Conservation (phyloP, 2,888 invertebrate species). For the Bellardia bayeri region DNA sequence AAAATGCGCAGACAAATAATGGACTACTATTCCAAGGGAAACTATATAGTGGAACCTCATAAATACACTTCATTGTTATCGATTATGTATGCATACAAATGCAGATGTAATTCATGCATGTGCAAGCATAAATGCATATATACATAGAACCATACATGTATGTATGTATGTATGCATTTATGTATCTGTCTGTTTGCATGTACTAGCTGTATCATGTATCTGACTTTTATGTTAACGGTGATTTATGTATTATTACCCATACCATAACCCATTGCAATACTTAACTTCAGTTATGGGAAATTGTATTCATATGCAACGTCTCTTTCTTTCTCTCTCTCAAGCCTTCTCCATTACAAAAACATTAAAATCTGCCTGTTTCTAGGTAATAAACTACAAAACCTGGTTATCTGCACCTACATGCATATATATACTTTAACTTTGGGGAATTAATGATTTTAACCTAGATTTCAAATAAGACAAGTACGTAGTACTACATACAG, state of each 20-base stretch:
- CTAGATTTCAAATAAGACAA: not conserved
- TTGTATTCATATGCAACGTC: conserved; percentile 6
- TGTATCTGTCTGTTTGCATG: not conserved
- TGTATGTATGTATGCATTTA: not conserved
- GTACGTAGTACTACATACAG: not conserved
- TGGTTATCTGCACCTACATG: conserved; percentile 7
- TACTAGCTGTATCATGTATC: conserved; percentile 26
- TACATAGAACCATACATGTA: not conserved
- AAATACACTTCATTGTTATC: conserved; percentile 70
- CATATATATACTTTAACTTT: not conserved
- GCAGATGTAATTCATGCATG: not conserved
- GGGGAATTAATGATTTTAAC: conserved; percentile 25
- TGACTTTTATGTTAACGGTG: conserved; percentile 48
- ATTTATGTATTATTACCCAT: conserved; percentile 50
- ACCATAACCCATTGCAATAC: conserved; percentile 11
- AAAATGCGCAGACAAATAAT: conserved; percentile 60
- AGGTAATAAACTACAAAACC: not conserved
- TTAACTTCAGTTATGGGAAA: conserved; percentile 26
- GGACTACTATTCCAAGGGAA: conserved; percentile 35
- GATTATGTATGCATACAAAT: conserved; percentile 50
- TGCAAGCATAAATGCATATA: not conserved
- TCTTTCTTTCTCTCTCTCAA: not conserved
- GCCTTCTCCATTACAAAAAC: conserved; percentile 52
- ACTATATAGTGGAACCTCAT: conserved; percentile 66
- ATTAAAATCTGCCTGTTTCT: conserved; percentile 35